Evolutionary conservation across 2,113 vertebrate species (phyloP), one percentile per base, ranked within the genome.

Genomic region (Indicator indicator): DNA sequence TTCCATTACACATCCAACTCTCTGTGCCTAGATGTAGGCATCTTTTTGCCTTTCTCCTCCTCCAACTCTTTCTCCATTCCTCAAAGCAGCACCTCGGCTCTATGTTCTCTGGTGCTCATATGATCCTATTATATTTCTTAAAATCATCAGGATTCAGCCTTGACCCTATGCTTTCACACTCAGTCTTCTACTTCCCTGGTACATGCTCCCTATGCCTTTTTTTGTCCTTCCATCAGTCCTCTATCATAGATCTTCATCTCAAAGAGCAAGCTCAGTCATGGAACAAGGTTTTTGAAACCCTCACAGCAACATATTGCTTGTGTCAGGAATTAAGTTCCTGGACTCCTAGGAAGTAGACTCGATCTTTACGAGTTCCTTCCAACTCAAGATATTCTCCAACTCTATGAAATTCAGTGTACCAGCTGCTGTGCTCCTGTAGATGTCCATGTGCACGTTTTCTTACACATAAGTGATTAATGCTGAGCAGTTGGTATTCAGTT

Each of bases 131-230:
- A 27, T 42, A 54, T 13, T 40, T 40, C 59, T 46, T 60, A 52
- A 2, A 62, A 23, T 38, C 11, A 69, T n/a, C 36, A 69, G 19
- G 8, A 14, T 82, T n/a, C 27, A 38, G 21, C 27, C 38, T 62
- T 0, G 1, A 62, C 21, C 7, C 4, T 9, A n/a, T 60, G 28
- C 18, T 65, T 72, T 65, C 28, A 50, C 30, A 18, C 12, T 26
- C 27, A 68, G 17, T 54, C 9, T 60, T 67, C 30, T 50, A 42
- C 5, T 32, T 58, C 16, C 28, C 30, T 32, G 32, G 17, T 60
- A 36, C 2, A 2, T 2, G 1, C 36, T 28, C 20, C 2, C 3
- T 52, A 26, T 3, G 3, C 3, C 7, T 14, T 46, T 58, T 70
- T 88, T 46, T 62, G 9, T 23, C 14, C n/a, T 36, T 62, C n/a